Evolutionary conservation across 2,797 vertebrate genomes (phyloP), one percentile per base, ranked within the genome.

Genomic region (Enteromius mattozi): DNA sequence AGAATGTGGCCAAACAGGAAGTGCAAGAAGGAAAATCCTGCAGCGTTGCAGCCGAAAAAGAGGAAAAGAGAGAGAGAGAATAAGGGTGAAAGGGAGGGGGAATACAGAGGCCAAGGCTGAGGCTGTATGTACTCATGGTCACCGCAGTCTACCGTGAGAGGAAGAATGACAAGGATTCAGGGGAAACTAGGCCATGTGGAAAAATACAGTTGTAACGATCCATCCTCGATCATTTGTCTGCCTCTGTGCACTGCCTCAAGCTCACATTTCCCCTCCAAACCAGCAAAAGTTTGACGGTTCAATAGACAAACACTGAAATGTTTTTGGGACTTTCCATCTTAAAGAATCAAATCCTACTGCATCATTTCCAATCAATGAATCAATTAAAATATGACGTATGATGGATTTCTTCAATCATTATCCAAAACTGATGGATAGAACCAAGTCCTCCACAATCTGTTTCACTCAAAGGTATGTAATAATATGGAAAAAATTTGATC

Each of bases 1-100:
- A 94, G 92, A 93, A 92, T 90, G 91, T 87, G 88, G 90, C 91
- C 84, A 92, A 93, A 92, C 93, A 89, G 93, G 94, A 95, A 94
- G 92, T 83, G 83, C 35, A 74, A 79, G 80, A n/a, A 63, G 70
- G 81, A 84, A 80, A 88, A 89, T 85, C 82, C 85, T 83, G 77
- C 82, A 74, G 78, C 33, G n/a, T 30, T 63, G 61, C 72, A 76
- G 80, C 24, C 59, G 27, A 40, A 40, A 61, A 24, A 9, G 17
- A 85, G 45, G 70, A 66, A 80, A 75, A 74, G 19, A 47, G 33
- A 54, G 45, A 65, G 42, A 37, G 56, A 10, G 70, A 24, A 61
- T 51, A 66, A 35, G 42, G 65, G 68, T 72, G 54, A 37, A 63
- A 17, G 66, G 70, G 12, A 13, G 24, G 3, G 27, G 66, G 71